These are phyloP conservation scores for Mesorhabditis belari DNA, from an alignment of 2,888 invertebrate species.

Conservation along the genomic window DNA sequence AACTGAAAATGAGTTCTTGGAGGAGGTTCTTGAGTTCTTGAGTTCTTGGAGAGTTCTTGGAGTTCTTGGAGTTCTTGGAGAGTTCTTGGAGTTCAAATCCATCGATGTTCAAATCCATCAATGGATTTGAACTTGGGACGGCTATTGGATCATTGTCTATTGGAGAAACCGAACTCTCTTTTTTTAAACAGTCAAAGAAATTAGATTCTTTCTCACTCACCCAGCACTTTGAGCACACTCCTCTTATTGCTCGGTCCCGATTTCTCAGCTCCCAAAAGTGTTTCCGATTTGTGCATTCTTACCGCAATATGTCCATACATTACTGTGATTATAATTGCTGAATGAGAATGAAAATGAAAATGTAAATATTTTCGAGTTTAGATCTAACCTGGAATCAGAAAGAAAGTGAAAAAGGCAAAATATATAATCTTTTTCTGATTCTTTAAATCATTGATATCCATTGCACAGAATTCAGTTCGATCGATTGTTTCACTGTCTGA, in stretches of 20 bases:
- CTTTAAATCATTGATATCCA: constrained; percentile 25
- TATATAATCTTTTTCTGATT: constrained; percentile 38
- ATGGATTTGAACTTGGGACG: no score
- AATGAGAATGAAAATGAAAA: no score
- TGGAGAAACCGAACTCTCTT: constrained; percentile 13
- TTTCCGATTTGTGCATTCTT: constrained; percentile 23
- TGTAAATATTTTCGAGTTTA: background rate
- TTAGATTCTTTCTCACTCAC: constrained; percentile 13
- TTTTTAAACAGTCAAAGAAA: no score
- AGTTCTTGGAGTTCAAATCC: no score
- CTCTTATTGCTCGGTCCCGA: constrained; percentile 11
- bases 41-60: no score
- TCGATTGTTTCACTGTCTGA: constrained; percentile 27
- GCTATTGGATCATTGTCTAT: constrained; percentile 9
- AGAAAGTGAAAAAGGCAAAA: constrained; percentile 46
- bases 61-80: no score
- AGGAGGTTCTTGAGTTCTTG: no score
- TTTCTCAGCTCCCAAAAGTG: constrained; percentile 6
- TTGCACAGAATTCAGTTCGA: constrained; percentile 43
- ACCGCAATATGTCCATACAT: constrained; percentile 49
- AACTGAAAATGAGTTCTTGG: constrained; percentile 64
- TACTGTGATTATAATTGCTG: constrained; percentile 39
- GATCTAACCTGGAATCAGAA: constrained; percentile 38
- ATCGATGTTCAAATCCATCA: no score
- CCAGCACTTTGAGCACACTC: constrained; percentile 32